Percentiles rank a stretch among this genome's conserved stretches.
These are phyloP conservation scores for Ibycter americanus DNA, from an alignment of 2,797 vertebrate genomes.

Conservation along the genomic window DNA sequence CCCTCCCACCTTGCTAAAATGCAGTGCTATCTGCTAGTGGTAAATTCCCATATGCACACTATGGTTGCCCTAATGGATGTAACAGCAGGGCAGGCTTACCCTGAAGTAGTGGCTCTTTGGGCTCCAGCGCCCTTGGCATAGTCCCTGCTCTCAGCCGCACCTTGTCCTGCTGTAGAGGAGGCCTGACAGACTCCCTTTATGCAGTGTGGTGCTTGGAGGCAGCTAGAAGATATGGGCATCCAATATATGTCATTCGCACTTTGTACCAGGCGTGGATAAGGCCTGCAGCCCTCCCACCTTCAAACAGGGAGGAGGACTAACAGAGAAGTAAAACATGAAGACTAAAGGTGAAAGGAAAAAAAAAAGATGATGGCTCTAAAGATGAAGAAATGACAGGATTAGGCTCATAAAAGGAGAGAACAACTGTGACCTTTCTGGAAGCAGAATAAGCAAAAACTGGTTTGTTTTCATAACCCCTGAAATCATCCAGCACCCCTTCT, in stretches of 20 bases:
- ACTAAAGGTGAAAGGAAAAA: neutral
- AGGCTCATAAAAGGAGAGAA: neutral
- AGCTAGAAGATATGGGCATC: neutral
- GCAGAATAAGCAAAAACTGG: neutral
- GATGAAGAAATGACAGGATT: neutral
- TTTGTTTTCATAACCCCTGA: neutral
- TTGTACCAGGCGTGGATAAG: neutral
- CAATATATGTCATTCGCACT: neutral
- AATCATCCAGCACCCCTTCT: neutral
- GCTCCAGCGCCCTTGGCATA: neutral
- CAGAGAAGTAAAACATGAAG: neutral
- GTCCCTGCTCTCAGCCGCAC: accelerated
- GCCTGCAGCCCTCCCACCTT: neutral
- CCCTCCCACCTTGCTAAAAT: neutral
- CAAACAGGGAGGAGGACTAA: neutral
- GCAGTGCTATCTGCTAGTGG: neutral
- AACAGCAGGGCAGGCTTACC: neutral
- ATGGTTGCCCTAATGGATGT: neutral
- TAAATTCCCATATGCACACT: accelerated
- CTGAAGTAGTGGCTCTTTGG: neutral
- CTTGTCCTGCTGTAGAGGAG: neutral
- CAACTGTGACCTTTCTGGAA: neutral
- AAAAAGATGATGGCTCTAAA: neutral
- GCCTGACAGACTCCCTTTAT: neutral
- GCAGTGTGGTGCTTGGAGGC: accelerated